phyloP scores from a whole-genome alignment of 1,140 invertebrate species.

The Tetragonula clypearis region DNA sequence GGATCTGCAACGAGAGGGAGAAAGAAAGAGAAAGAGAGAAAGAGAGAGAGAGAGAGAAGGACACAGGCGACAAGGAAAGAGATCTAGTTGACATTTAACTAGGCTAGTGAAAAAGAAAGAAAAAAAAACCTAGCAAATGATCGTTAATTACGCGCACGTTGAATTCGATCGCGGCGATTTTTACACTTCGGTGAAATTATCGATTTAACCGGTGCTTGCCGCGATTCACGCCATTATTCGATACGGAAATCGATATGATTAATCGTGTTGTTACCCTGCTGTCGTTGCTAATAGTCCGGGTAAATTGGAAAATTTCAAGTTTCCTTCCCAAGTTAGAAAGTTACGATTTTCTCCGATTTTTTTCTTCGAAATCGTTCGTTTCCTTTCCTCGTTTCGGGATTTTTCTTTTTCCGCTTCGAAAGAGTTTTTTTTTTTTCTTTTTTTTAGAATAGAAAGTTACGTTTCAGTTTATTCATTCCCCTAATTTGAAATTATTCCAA shows the following conservation, averaged over 20 bases:
- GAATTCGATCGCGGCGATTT: not conserved
- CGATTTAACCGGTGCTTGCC: slow-evolving; percentile 38
- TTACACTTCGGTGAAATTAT: slow-evolving; percentile 46
- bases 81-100: slow-evolving; percentile 61
- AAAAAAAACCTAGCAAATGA: slow-evolving; percentile 41
- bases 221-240: slow-evolving; percentile 10
- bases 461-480: too few species aligned
- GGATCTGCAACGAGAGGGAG: slow-evolving; percentile 5
- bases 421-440: not conserved
- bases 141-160: slow-evolving; percentile 53
- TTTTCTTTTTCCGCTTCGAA: not conserved
- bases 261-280: not conserved
- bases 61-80: not conserved
- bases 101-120: slow-evolving; percentile 45
- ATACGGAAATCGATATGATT: not conserved
- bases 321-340: not conserved
- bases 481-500: too few species aligned
- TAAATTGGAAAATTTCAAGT: not conserved
- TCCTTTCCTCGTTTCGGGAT: not conserved
- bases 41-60: too few species aligned
- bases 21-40: not conserved
- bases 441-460: too few species aligned
- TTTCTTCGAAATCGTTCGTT: not conserved
- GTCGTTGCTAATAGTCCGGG: not conserved
- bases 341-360: not conserved